phyloP scores from a whole-genome alignment of 2,797 vertebrate genomes.

The Mergus octosetaceus region DNA sequence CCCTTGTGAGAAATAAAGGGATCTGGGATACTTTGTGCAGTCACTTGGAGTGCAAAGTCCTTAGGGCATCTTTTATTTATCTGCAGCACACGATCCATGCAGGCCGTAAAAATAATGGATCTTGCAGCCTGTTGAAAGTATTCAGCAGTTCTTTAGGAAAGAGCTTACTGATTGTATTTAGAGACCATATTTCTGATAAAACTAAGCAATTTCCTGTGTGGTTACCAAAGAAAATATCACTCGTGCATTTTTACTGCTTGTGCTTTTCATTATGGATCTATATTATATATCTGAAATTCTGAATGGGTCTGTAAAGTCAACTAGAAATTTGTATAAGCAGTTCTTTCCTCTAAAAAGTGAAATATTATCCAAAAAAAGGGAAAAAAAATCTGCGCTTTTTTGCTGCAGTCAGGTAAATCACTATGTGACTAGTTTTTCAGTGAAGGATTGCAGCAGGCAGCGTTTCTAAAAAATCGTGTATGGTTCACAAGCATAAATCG shows the following conservation, averaged over 20 bases:
- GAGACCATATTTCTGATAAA: slow-evolving; percentile 20
- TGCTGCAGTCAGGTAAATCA: not conserved
- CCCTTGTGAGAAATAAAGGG: not conserved
- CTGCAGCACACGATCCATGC: not conserved
- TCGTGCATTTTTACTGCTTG: not conserved
- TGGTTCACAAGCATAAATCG: not conserved
- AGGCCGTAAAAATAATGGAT: not conserved
- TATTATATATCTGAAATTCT: not conserved
- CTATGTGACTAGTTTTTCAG: not conserved
- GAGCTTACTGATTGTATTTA: not conserved
- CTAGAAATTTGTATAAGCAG: not conserved
- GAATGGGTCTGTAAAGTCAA: not conserved
- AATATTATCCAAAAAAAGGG: not conserved
- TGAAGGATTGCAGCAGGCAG: not conserved
- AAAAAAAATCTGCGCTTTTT: not conserved
- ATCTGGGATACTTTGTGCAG: not conserved
- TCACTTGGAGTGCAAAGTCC: not conserved
- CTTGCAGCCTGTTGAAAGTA: not conserved
- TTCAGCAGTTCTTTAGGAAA: not conserved
- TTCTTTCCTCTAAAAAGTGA: not conserved
- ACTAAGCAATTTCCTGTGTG: not conserved
- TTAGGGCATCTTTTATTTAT: not conserved
- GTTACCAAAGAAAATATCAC: not conserved
- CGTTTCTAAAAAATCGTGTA: not conserved
- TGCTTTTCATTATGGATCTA: not conserved